Conservation (phyloP, 2,888 invertebrate species). For the Lottia gigantea region DNA sequence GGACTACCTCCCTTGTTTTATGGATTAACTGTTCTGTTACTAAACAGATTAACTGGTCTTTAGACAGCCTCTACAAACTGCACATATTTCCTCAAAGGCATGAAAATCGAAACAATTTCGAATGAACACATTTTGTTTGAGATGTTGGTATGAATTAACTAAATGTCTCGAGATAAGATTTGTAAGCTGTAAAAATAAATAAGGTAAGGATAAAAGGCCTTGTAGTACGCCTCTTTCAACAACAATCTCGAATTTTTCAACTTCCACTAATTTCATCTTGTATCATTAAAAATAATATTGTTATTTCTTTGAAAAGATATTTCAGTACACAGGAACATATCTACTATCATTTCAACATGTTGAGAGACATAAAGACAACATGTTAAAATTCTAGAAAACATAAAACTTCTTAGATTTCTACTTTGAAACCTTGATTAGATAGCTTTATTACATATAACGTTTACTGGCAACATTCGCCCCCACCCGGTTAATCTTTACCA, state of each 20-base stretch:
- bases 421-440: not conserved
- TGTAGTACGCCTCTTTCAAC: constrained; percentile 1
- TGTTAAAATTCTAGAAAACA: not conserved
- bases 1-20: too few relatives aligned
- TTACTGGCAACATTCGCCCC: too few relatives aligned
- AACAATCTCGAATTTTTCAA: not conserved
- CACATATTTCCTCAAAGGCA: too few relatives aligned
- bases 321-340: not conserved
- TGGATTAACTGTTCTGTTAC: too few relatives aligned
- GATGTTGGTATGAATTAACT: not conserved
- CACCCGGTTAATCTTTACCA: too few relatives aligned
- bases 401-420: constrained; percentile 6
- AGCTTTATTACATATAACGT: not conserved
- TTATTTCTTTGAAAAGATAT: constrained; percentile 11
- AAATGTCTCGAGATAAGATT: not conserved
- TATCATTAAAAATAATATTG: constrained; percentile 7
- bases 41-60: too few relatives aligned
- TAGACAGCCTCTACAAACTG: too few relatives aligned
- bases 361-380: constrained; percentile 6
- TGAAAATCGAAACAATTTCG: too few relatives aligned
- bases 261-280: not conserved
- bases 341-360: not conserved
- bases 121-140: too few relatives aligned
- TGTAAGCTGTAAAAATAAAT: constrained; percentile 6
- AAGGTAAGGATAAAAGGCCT: not conserved